Conservation (phyloP, 2,797 vertebrate genomes). For the Amblyopsis hoosieri region DNA sequence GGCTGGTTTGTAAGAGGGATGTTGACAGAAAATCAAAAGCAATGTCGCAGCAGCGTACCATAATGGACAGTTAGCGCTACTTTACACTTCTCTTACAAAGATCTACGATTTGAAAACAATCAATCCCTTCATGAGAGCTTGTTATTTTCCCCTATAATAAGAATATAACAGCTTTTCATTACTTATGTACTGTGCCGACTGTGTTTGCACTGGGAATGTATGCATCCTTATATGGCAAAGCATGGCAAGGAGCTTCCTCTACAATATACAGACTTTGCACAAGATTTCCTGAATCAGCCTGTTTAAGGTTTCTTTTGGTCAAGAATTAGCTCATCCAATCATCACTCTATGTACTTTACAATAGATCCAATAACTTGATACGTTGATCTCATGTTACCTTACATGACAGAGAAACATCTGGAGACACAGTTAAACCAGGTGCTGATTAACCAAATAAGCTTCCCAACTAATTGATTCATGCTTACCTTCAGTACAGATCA, state of each 20-base stretch:
- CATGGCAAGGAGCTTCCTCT: background rate
- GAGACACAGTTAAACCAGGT: slow-evolving; percentile 39
- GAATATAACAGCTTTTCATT: slow-evolving; percentile 74
- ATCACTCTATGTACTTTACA: slow-evolving; percentile 21
- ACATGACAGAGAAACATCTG: slow-evolving; percentile 38
- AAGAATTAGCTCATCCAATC: slow-evolving; percentile 3
- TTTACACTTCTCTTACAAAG: slow-evolving; percentile 83
- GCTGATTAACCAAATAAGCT: slow-evolving; percentile 34
- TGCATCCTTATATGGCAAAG: slow-evolving; percentile 56
- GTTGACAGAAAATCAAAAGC: slow-evolving; percentile 85
- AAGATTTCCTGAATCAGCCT: background rate
- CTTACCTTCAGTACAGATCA: slow-evolving; percentile 42
- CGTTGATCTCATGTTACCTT: slow-evolving; percentile 18
- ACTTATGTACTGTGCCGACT: slow-evolving; percentile 65
- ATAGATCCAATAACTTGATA: background rate
- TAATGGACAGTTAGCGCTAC: slow-evolving; percentile 83
- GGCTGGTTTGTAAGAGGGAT: slow-evolving; percentile 75
- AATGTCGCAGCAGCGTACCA: slow-evolving; percentile 71
- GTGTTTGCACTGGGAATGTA: slow-evolving; percentile 67
- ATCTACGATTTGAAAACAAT: slow-evolving; percentile 82
- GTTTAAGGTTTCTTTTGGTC: background rate
- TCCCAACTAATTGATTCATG: slow-evolving; percentile 35
- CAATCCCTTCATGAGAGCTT: slow-evolving; percentile 80
- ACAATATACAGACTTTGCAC: background rate
- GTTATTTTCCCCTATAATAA: slow-evolving; percentile 81